These are phyloP conservation scores for Palythoa grandiflora DNA, from an alignment of 92 coral and sea anemone species.

Conservation along the genomic window DNA sequence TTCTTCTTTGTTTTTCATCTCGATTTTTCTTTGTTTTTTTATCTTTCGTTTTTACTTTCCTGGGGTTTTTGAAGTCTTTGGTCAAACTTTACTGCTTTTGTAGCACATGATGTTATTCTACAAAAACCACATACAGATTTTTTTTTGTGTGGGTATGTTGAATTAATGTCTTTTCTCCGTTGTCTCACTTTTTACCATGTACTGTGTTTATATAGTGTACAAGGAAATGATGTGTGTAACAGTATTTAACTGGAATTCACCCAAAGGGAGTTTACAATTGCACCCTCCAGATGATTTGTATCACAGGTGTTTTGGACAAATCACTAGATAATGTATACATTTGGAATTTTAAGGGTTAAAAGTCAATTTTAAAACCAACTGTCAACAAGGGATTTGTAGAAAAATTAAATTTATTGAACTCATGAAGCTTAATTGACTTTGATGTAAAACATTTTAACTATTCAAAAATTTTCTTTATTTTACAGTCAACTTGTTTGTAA, in stretches of 20 bases:
- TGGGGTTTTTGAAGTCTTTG: no score
- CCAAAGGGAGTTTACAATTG: constrained; percentile 5
- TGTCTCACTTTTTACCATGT: constrained; percentile 9
- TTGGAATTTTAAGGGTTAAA: constrained; percentile 18
- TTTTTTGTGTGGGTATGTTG: no score
- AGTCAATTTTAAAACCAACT: background rate
- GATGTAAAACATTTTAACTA: background rate
- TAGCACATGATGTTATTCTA: no score
- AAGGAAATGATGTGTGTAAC: background rate
- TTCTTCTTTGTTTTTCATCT: constrained; percentile 1
- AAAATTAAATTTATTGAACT: background rate
- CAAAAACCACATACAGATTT: no score
- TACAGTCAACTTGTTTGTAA: background rate
- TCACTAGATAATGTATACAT: constrained; percentile 21
- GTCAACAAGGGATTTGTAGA: background rate
- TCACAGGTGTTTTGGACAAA: constrained; percentile 13
- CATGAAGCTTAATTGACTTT: constrained; percentile 2
- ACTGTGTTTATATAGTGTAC: background rate
- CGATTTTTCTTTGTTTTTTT: background rate
- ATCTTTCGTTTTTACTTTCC: background rate
- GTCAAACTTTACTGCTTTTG: no score
- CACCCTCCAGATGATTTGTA: background rate
- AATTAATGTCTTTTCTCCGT: background rate
- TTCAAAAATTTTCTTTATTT: background rate
- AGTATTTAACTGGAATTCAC: background rate